Conservation (phyloP, 1,140 invertebrate genomes). For the Drosophila lacertosa region DNA sequence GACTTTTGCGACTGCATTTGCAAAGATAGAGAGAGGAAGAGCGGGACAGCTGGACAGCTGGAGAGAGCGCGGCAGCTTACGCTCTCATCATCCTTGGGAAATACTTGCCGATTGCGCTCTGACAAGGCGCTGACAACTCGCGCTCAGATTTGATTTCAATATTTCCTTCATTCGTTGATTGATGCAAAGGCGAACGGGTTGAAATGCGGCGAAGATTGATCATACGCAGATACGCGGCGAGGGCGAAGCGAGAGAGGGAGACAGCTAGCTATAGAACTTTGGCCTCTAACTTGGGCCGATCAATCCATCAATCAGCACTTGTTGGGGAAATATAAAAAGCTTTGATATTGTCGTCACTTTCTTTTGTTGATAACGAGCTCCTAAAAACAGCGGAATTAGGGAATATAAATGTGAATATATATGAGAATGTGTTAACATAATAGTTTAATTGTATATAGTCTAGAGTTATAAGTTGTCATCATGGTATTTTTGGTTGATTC, state of each 20-base stretch:
- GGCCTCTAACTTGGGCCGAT: constrained; percentile 2
- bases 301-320: constrained; percentile 42
- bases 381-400: too few relatives aligned
- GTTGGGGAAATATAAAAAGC: too few relatives aligned
- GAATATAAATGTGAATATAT: too few relatives aligned
- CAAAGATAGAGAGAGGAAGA: constrained; percentile 31
- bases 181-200: constrained; percentile 45
- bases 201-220: constrained; percentile 60
- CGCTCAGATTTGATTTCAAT: constrained; percentile 72
- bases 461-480: too few relatives aligned
- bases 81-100: constrained; percentile 15
- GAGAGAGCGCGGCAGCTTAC: constrained; percentile 31
- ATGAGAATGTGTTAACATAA: too few relatives aligned
- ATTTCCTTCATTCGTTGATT: constrained; percentile 53
- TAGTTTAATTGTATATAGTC: too few relatives aligned
- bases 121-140: constrained; percentile 69
- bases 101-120: constrained; percentile 24
- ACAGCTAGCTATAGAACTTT: not conserved
- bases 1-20: constrained; percentile 45
- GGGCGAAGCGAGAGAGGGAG: not conserved
- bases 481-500: too few relatives aligned
- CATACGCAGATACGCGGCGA: constrained; percentile 14
- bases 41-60: constrained; percentile 25
- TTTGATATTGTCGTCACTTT: too few relatives aligned
- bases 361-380: too few relatives aligned